Percentiles rank a stretch among this genome's conserved stretches.
These are phyloP conservation scores for Nipponia nippon DNA, from an alignment of 2,113 vertebrate genomes.

Conservation along the genomic window DNA sequence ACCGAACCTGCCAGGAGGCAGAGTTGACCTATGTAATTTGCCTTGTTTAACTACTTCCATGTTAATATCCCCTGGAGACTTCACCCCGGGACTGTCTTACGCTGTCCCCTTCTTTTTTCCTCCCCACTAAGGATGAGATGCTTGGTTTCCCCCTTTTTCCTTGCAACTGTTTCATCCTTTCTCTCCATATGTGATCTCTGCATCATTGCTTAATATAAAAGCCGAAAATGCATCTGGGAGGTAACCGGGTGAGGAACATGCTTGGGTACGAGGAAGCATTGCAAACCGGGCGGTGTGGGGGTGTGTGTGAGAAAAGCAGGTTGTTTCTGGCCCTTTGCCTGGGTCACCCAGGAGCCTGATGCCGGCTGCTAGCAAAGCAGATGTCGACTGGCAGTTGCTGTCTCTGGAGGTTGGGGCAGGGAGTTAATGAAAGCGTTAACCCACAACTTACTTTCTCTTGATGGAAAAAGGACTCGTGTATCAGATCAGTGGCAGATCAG, in stretches of 20 bases:
- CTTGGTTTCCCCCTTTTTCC: neutral
- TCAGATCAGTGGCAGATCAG: neutral
- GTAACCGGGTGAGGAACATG: neutral
- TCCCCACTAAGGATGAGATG: too few species aligned
- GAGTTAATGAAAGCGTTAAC: neutral
- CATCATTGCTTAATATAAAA: neutral
- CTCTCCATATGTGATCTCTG: neutral
- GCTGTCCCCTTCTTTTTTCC: neutral
- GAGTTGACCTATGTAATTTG: neutral
- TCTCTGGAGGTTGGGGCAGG: neutral
- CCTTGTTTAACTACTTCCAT: neutral
- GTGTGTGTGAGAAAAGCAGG: neutral
- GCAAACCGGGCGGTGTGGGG: neutral
- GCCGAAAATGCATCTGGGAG: neutral
- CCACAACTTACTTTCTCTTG: neutral
- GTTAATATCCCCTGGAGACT: neutral
- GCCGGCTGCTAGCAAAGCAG: neutral
- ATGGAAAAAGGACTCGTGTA: neutral
- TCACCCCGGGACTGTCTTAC: neutral
- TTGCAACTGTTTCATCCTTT: neutral
- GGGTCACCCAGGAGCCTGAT: neutral
- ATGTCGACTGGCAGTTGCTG: neutral
- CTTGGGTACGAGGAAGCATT: neutral
- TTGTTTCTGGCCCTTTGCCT: neutral
- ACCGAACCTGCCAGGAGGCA: neutral